A percentile compares a stretch with the other conserved stretches of the same genome.
phyloP scores from a whole-genome alignment of 35 echinoderm and acorn worm genomes.

The Amphiura filiformis region DNA sequence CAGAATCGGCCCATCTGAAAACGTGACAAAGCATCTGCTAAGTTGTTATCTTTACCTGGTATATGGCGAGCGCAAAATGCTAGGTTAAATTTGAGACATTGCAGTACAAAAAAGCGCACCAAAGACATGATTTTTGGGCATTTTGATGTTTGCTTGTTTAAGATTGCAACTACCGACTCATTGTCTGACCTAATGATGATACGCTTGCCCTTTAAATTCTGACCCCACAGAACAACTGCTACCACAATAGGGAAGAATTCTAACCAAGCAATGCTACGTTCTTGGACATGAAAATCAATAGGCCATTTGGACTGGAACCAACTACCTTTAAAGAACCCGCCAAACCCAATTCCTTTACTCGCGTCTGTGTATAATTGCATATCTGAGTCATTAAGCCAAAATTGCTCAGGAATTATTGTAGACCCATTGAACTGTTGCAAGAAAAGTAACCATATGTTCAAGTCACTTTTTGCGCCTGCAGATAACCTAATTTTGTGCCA shows the following conservation, averaged over 20 bases:
- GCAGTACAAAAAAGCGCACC: not conserved
- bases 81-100: not conserved
- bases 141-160: not conserved
- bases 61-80: not conserved
- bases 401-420: not conserved
- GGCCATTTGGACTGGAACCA: slow-evolving; percentile 23
- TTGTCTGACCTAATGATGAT: slow-evolving; percentile 20
- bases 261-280: not conserved
- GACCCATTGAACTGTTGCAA: slow-evolving; percentile 1
- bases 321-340: not conserved
- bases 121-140: not conserved
- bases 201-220: not conserved
- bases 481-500: not conserved
- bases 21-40: slow-evolving; percentile 23
- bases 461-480: slow-evolving; percentile 10
- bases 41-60: not conserved
- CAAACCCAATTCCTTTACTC: slow-evolving; percentile 4
- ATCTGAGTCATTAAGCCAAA: not conserved
- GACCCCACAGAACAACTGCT: not conserved
- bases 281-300: not conserved
- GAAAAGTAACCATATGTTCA: not conserved
- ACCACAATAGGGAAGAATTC: not conserved
- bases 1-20: not conserved
- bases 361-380: slow-evolving; percentile 22
- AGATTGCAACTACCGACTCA: not conserved